Evolutionary conservation across 1,140 invertebrate species (phyloP), one percentile per base, ranked within the genome.

Genomic region (Drosophila leontia): DNA sequence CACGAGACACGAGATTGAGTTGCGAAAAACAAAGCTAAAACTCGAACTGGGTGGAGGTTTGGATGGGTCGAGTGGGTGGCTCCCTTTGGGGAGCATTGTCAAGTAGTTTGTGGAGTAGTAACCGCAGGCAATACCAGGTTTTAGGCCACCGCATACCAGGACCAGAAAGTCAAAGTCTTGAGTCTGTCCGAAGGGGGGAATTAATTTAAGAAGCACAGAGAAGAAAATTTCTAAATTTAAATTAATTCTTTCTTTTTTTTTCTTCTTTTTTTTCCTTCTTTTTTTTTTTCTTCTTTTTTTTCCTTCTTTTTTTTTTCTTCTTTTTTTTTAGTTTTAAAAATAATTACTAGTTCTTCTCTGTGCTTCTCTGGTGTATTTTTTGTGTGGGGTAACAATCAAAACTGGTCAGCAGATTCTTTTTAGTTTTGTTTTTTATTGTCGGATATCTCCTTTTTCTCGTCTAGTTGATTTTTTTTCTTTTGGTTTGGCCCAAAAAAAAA

Each of bases 101-200:
- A 41, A 34, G 57, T n/a, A 11, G n/a, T 29, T 53, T 60, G 19
- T 29, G 51, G 39, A 45, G 59, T 45, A 58, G 65, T 39, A 37
- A 86, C 82, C 82, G 78, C 82, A 82, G 82, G 82, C 82, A 86
- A 81, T 45, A 61, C 72, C 78, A 71, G 6, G 53, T 76, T 76
- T 75, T 75, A 77, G 45, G 45, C 64, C 70, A 72, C 70, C 78
- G 53, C 67, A 57, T 57, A 48, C 69, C 51, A 60, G 29, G 39
- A 32, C 12, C 55, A n/a, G 23, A 41, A 34, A 34, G 35, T 41
- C 61, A 23, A 2, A 29, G 26, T 39, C 50, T 15, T 23, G 23
- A 23, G 51, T 61, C 29, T 34, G 23, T 57, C 7, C 9, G 17
- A 7, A 13, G 13, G 35, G 19, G 19, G 37, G 5, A 44, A 34